Percentiles rank a stretch among this genome's conserved stretches.
These are phyloP conservation scores for Rhombomys opimus DNA, from an alignment of 2,113 vertebrate genomes.

Conservation along the genomic window DNA sequence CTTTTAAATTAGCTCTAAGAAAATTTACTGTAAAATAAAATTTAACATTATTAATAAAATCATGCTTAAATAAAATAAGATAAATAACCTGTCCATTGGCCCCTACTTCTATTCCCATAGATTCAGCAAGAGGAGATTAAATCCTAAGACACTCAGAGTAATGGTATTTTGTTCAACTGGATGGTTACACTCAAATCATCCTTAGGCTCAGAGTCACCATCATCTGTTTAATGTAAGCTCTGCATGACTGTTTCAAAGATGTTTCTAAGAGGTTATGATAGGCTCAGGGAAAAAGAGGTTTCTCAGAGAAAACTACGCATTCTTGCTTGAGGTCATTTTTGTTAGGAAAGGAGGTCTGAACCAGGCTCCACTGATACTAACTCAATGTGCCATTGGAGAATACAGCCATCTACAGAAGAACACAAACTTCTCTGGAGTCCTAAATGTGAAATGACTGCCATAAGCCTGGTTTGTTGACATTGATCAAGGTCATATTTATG, in stretches of 20 bases:
- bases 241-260: slow-evolving; percentile 50
- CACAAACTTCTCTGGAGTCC: slow-evolving; percentile 44
- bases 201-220: slow-evolving; percentile 47
- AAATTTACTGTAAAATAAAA: neutral
- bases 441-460: slow-evolving; percentile 58
- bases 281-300: slow-evolving; percentile 52
- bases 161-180: slow-evolving; percentile 36
- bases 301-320: slow-evolving; percentile 53
- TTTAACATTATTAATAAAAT: neutral
- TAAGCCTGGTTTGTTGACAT: slow-evolving; percentile 64
- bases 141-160: slow-evolving; percentile 24
- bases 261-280: slow-evolving; percentile 43
- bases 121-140: slow-evolving; percentile 29
- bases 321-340: slow-evolving; percentile 67
- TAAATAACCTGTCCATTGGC: neutral
- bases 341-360: slow-evolving; percentile 63
- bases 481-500: slow-evolving; percentile 69
- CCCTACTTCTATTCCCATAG: neutral
- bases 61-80: neutral
- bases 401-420: slow-evolving; percentile 14
- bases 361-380: slow-evolving; percentile 66
- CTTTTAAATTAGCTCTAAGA: neutral
- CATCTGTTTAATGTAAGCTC: slow-evolving; percentile 18
- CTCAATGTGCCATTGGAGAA: slow-evolving; percentile 62
- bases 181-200: slow-evolving; percentile 51